These are phyloP conservation scores for Chalcis sispes DNA, from an alignment of 2,888 invertebrate genomes.

Conservation along the genomic window DNA sequence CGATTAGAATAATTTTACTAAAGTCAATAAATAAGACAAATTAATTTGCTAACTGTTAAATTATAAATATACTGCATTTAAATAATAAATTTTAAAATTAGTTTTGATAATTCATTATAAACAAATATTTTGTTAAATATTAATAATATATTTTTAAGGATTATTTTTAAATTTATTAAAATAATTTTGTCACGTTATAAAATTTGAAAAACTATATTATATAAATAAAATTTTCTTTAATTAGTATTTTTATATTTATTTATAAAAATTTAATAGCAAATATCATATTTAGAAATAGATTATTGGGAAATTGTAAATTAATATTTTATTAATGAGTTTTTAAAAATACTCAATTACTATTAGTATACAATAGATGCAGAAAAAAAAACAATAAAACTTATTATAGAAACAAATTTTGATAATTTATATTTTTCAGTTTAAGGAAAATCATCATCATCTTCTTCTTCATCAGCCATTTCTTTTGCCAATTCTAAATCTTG, in stretches of 20 bases:
- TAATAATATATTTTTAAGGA: too few relatives aligned
- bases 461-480: slow-evolving; percentile 99
- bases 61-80: too few relatives aligned
- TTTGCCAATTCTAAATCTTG: slow-evolving; percentile 99
- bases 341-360: slow-evolving; percentile 52
- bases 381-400: slow-evolving; percentile 46
- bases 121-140: too few relatives aligned
- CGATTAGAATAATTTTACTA: too few relatives aligned
- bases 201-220: not conserved
- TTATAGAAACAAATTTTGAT: slow-evolving; percentile 36
- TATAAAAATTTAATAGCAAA: slow-evolving; percentile 6
- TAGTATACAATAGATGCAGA: slow-evolving; percentile 51
- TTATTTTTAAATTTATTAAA: too few relatives aligned
- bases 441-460: slow-evolving; percentile 95
- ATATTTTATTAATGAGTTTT: slow-evolving; percentile 47
- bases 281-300: slow-evolving; percentile 3
- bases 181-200: too few relatives aligned
- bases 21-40: too few relatives aligned
- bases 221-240: slow-evolving; percentile 5
- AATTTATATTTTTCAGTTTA: slow-evolving; percentile 66
- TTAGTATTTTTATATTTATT: not conserved
- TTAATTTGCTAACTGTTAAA: too few relatives aligned
- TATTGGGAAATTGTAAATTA: slow-evolving; percentile 37
- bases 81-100: too few relatives aligned
- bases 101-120: too few relatives aligned